phyloP scores from a whole-genome alignment of 2,888 invertebrate genomes.

The Mimas tiliae region DNA sequence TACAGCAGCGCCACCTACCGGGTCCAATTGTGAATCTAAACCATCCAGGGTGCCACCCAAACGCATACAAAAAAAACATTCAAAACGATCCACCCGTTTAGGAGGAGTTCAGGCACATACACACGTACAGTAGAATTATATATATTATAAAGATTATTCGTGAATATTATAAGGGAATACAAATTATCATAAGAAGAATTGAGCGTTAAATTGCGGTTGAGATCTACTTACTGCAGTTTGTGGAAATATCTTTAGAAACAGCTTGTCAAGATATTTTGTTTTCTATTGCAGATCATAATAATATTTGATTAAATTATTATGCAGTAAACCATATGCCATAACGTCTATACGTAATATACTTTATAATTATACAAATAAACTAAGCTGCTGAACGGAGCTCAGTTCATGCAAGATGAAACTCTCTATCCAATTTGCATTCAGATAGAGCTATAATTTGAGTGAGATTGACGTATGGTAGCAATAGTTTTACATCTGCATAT shows the following conservation, averaged over 20 bases:
- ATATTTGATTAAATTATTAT: background rate
- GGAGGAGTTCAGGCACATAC: no score
- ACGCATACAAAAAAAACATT: no score
- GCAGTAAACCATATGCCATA: background rate
- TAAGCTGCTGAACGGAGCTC: constrained; percentile 17
- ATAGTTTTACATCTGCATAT: constrained; percentile 22
- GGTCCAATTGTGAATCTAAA: no score
- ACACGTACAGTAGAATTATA: no score
- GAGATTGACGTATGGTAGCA: constrained; percentile 19
- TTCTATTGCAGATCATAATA: background rate
- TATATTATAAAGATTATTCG: no score
- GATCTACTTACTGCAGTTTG: background rate
- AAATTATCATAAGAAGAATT: no score
- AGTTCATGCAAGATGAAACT: constrained; percentile 15
- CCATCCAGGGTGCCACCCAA: no score
- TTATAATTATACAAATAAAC: constrained; percentile 23
- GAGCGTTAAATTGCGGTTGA: no score
- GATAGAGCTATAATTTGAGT: constrained; percentile 20
- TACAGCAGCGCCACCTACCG: no score
- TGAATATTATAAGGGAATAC: no score
- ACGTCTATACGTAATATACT: background rate
- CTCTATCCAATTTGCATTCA: constrained; percentile 24
- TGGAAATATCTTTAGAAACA: background rate
- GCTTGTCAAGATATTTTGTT: background rate
- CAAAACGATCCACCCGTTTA: no score